phyloP scores from a whole-genome alignment of 2,888 invertebrate genomes.

The Tigriopus californicus region DNA sequence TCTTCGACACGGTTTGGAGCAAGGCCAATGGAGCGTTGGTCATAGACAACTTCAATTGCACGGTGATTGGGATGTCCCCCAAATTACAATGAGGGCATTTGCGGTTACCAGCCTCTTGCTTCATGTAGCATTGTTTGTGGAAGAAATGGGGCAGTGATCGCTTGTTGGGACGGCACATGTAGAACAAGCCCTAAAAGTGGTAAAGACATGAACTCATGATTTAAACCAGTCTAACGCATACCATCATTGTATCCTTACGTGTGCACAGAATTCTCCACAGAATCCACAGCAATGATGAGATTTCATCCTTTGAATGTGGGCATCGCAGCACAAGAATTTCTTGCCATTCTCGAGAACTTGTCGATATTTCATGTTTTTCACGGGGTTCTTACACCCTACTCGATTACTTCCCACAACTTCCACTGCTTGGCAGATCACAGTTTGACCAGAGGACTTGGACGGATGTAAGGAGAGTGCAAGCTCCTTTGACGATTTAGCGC shows the following conservation, averaged over 20 bases:
- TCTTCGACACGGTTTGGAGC: constrained; percentile 10
- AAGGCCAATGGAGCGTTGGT: not conserved
- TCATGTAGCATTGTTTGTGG: constrained; percentile 1
- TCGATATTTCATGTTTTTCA: constrained; percentile 26
- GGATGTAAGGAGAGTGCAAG: no score
- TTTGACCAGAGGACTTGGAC: no score
- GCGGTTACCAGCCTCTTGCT: not conserved
- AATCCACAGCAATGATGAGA: constrained; percentile 74
- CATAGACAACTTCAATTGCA: constrained; percentile 10
- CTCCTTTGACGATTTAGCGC: no score
- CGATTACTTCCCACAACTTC: constrained; percentile 43
- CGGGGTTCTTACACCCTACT: constrained; percentile 59
- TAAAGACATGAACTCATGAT: no score
- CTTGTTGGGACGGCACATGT: not conserved
- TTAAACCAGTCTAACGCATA: no score
- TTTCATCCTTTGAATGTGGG: constrained; percentile 52
- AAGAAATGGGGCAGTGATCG: constrained; percentile 9
- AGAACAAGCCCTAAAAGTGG: not conserved
- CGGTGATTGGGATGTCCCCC: not conserved
- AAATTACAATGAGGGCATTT: constrained; percentile 10
- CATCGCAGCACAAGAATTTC: constrained; percentile 55
- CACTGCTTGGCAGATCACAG: constrained; percentile 3
- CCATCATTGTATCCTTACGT: constrained; percentile 33
- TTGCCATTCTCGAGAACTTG: constrained; percentile 38
- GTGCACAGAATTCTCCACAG: constrained; percentile 74